Base-by-base conservation (phyloP, 2,888 invertebrate species). In the Oligia latruncula region DNA sequence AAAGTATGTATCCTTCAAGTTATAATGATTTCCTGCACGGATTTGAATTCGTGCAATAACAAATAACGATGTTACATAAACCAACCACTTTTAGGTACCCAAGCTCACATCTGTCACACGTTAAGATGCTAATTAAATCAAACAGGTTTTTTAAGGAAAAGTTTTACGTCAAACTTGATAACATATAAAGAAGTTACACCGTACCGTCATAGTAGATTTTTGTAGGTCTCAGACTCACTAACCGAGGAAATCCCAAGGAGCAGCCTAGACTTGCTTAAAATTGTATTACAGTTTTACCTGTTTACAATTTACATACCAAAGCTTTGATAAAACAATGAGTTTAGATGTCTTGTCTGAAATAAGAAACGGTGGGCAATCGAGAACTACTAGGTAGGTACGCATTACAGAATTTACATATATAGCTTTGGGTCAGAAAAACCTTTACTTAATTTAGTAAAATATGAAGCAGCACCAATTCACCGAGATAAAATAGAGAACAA, bases 1-100 rank as follows among this genome's bases (percentile, higher is more conserved):
- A 84, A 84, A 87, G 78, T 55, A 68, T 74, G n/a, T 83, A 49
- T 49, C 73, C 78, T 83, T 46, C 29, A 74, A 67, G 58, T 65
- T n/a, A 70, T 6, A 66, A 71, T 68, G 20, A 55, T 55, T 84
- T 84, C 84, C 80, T 78, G 11, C 9, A 46, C 67, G 40, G 13
- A 66, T 49, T 78, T 43, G 17, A 49, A 73, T 58, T 55, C 40
- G 29, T 64, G 40, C n/a, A 66, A 35, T 58, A 74, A 84, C 62
- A 46, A 64, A 43, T 40, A 49, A 83, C 4, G 0, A 58, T 40
- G 29, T 87, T 79, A 67, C 58, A 52, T 72, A 79, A 84, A 49
- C 49, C 23, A 55, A n/a, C 17, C 46, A 55, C 67, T 76, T 68
- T 80, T 77, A 46, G 46, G 2, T 46, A 66, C 66, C 9, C 17